A percentile compares a stretch with the other conserved stretches of the same genome.
Evolutionary conservation across 2,113 vertebrate genomes (phyloP).

Genomic region (Percopsis transmontana): DNA sequence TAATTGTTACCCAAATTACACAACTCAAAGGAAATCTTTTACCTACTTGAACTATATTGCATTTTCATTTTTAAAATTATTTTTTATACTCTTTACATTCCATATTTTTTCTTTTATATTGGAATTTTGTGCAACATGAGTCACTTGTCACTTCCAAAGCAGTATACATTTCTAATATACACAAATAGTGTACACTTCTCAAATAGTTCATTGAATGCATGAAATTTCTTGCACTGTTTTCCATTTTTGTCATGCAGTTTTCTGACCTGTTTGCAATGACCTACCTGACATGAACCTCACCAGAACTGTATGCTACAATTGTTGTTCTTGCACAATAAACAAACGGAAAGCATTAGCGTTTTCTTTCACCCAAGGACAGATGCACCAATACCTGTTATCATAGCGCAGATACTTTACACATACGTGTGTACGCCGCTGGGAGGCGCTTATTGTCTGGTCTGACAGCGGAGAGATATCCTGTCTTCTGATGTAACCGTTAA

Average conservation of each 20-base stretch:
- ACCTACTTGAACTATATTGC: conserved; percentile 48
- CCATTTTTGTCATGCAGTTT: conserved; percentile 38
- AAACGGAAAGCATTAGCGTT: background rate
- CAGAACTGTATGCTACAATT: conserved; percentile 43
- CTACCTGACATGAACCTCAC: conserved; percentile 33
- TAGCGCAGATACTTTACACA: background rate
- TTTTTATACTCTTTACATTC: conserved; percentile 9
- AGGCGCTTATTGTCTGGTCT: conserved; percentile 25
- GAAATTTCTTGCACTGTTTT: conserved; percentile 39
- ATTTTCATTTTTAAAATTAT: conserved; percentile 21
- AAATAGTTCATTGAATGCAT: conserved; percentile 32
- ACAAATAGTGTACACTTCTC: conserved; percentile 11
- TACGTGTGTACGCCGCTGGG: conserved; percentile 14
- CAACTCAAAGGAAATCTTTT: conserved; percentile 40
- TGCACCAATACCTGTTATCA: no score
- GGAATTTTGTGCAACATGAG: conserved; percentile 9
- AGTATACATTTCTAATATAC: conserved; percentile 34
- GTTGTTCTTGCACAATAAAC: conserved; percentile 66
- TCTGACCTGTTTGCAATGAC: conserved; percentile 8
- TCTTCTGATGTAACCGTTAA: conserved; percentile 25
- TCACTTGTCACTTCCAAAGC: conserved; percentile 48
- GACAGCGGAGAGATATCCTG: background rate
- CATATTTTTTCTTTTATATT: conserved; percentile 32
- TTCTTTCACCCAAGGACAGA: background rate
- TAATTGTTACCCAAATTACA: conserved; percentile 31